Conservation (phyloP, 2,888 invertebrate species). For the Urechis unicinctus region DNA sequence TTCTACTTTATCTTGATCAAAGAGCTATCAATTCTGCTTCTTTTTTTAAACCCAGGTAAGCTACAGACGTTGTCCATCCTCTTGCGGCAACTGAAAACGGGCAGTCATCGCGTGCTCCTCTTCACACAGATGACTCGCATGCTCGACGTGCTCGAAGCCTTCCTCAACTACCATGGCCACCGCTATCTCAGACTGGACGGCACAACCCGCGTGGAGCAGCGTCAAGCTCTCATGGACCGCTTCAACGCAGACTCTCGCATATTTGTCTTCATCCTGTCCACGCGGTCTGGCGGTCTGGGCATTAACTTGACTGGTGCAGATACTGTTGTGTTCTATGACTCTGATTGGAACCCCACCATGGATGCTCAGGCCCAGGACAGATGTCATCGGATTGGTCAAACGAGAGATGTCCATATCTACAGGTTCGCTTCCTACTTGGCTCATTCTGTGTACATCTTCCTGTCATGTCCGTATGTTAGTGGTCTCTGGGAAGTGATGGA, state of each 20-base stretch:
- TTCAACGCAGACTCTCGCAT: conserved; percentile 92
- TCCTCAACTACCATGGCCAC: conserved; percentile 93
- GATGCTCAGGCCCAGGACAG: conserved; percentile 74
- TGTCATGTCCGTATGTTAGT: too few relatives aligned
- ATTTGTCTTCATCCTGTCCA: conserved; percentile 96
- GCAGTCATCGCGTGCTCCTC: conserved; percentile 83
- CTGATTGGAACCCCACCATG: conserved; percentile 99
- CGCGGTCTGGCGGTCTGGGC: conserved; percentile 94
- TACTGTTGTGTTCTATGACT: conserved; percentile 98
- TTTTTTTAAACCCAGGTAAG: conserved; percentile 59
- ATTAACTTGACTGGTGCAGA: conserved; percentile 98
- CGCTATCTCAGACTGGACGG: conserved; percentile 90
- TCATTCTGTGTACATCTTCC: too few relatives aligned
- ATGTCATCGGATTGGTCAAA: conserved; percentile 98
- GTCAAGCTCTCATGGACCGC: conserved; percentile 81
- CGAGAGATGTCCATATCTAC: conserved; percentile 96
- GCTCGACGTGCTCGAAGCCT: conserved; percentile 95
- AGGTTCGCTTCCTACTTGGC: conserved; percentile 55
- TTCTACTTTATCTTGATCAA: neutral
- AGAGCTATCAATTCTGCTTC: neutral
- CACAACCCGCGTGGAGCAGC: conserved; percentile 68
- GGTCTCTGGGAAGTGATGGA: too few relatives aligned
- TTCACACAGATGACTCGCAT: conserved; percentile 99
- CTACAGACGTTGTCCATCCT: conserved; percentile 80
- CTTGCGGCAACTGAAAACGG: conserved; percentile 74